phyloP scores from a whole-genome alignment of 2,888 invertebrate genomes.

The Augochlorella aurata region DNA sequence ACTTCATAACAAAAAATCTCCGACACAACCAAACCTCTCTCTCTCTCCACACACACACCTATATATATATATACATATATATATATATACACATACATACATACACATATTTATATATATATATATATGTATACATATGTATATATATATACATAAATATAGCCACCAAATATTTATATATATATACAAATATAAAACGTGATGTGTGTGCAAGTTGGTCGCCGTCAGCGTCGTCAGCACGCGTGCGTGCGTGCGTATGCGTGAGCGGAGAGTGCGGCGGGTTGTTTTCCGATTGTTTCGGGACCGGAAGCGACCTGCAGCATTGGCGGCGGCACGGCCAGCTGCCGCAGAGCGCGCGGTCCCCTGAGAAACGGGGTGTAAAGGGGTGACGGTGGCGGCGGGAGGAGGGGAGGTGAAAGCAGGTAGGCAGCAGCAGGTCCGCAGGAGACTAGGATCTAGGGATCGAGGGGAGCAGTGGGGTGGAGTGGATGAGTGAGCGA shows the following conservation, averaged over 20 bases:
- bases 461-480: slow-evolving; percentile 2
- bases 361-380: not conserved
- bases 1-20: not conserved
- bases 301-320: slow-evolving; percentile 55
- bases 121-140: not conserved
- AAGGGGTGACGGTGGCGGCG: not conserved
- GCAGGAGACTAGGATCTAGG: not conserved
- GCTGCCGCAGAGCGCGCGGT: slow-evolving; percentile 62
- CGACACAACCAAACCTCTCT: not conserved
- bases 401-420: not conserved
- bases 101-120: not conserved
- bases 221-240: not conserved
- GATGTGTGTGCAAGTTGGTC: slow-evolving; percentile 8
- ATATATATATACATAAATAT: not conserved
- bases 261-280: slow-evolving; percentile 53
- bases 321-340: slow-evolving; percentile 61
- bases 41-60: slow-evolving; percentile 14
- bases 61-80: slow-evolving; percentile 28
- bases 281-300: slow-evolving; percentile 60
- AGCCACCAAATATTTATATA: not conserved
- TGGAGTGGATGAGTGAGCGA: slow-evolving; percentile 35
- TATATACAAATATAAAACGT: not conserved
- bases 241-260: slow-evolving; percentile 26
- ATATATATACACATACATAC: slow-evolving; percentile 38
- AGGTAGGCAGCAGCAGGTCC: not conserved